phyloP scores from a whole-genome alignment of 2,797 vertebrate species.

The Tiaroga cobitis region DNA sequence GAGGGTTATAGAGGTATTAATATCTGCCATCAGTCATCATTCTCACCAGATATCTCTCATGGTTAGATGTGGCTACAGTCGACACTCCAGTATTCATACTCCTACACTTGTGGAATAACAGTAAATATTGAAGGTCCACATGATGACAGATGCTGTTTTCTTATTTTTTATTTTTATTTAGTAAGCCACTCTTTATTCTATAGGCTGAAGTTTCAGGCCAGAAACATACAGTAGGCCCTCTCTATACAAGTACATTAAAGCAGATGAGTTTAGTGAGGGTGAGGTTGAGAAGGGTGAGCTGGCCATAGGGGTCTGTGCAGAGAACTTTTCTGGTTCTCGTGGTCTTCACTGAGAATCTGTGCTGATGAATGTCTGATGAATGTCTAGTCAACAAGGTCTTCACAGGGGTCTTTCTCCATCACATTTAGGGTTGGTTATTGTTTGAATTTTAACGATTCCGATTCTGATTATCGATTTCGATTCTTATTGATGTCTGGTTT shows the following conservation, averaged over 20 bases:
- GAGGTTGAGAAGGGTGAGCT: neutral
- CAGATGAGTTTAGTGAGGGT: neutral
- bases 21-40: slow-evolving; percentile 60
- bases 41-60: slow-evolving; percentile 48
- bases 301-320: no score
- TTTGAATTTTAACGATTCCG: no score
- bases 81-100: slow-evolving; percentile 39
- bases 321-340: neutral
- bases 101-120: slow-evolving; percentile 20
- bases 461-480: no score
- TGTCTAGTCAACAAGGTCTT: neutral
- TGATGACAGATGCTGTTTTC: neutral
- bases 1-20: slow-evolving; percentile 62
- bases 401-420: neutral
- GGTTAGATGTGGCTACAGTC: slow-evolving; percentile 45
- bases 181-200: slow-evolving; percentile 19
- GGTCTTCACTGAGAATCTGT: neutral
- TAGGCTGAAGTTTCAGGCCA: neutral
- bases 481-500: no score
- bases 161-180: neutral
- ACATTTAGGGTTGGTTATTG: neutral
- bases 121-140: slow-evolving; percentile 27
- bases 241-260: neutral
- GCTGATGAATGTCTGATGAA: no score
- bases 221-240: neutral